Base-by-base conservation (phyloP, 2,797 vertebrate genomes). In the Diplodus sargus region DNA sequence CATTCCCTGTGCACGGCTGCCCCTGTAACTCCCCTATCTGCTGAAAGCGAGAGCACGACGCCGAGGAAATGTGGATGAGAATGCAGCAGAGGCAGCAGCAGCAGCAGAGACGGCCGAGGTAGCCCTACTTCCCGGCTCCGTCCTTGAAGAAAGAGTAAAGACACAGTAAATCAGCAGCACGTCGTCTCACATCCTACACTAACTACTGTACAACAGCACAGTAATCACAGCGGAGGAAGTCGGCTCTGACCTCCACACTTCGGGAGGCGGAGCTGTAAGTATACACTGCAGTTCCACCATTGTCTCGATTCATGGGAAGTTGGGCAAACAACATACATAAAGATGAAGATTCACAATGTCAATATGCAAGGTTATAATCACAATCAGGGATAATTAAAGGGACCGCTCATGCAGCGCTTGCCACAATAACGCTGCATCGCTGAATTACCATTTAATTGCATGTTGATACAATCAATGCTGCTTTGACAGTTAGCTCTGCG, bases 361-460 rank as follows among this genome's bases (percentile, higher is more conserved):
- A 82, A 82, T 75, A 72, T 53, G 62, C 72, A 61, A 87, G 74
- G 78, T 88, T 89, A 68, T 89, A 90, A 92, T 92, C 82, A 91
- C 87, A 90, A 90, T 92, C 88, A 90, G 78, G n/a, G 83, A 84
- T 89, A 89, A 92, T 92, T 88, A 85, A 87, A 89, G 90, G 86
- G 85, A 72, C 78, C 8, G 72, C 52, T 81, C 81, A 47, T 48
- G 80, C 79, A 47, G 80, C 6, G 67, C 79, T 76, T 77, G 73
- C 67, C 57, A 85, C 74, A 87, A 81, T 81, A 84, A 80, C 66
- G 5, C 74, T 28, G 72, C 85, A 60, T 83, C 84, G 10, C 73
- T 22, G 74, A 83, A 92, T 92, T 89, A 92, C 79, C 83, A 89
- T 92, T 87, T 89, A 91, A 92, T 91, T 91, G 59, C 82, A 88